Base-by-base conservation (phyloP, 2,888 invertebrate genomes). In the Orthosia gracilis region DNA sequence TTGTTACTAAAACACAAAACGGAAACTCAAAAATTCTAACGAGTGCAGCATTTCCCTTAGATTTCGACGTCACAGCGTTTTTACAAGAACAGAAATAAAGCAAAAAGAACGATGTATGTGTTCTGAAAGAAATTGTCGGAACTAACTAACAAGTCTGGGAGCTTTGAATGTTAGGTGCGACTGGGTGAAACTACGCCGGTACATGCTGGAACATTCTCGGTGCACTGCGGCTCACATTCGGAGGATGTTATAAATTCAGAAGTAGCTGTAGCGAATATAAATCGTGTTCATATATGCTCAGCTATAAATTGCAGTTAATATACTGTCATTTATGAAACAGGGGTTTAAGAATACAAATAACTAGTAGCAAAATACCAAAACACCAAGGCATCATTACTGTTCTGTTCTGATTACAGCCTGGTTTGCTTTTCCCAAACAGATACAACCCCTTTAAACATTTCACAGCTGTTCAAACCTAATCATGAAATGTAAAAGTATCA, bases 111-210 rank as follows among this genome's bases (percentile, higher is more conserved):
- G n/a, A 31, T 50, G 49, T 59, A 31, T 76, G 64, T 61, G 71
- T 59, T 68, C 15, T 57, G 67, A 71, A 82, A 66, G 62, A 77
- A 82, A 82, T 67, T 64, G 71, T 78, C 50, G 66, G 59, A 47
- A 67, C 64, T 69, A 61, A 57, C 82, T 71, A 80, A 82, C 71
- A 83, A 67, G 55, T 18, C 50, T 17, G 49, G 62, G 7, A 63
- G 80, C 83, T 78, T 64, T 64, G 78, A 67, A 59, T 78, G 21
- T 77, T 47, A 67, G 55, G 76, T 58, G 40, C 40, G 40, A 40
- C 40, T 9, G 40, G 9, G 77, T 40, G n/a, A 26, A 69, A 57
- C 62, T 55, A 21, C 55, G 59, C 40, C n/a, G 40, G 26, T 9
- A 40, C 40, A 40, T 40, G 7, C 18, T 21, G n/a, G 11, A n/a